Evolutionary conservation across 2,888 invertebrate species (phyloP).

Genomic region (Drosophila hamatofila): DNA sequence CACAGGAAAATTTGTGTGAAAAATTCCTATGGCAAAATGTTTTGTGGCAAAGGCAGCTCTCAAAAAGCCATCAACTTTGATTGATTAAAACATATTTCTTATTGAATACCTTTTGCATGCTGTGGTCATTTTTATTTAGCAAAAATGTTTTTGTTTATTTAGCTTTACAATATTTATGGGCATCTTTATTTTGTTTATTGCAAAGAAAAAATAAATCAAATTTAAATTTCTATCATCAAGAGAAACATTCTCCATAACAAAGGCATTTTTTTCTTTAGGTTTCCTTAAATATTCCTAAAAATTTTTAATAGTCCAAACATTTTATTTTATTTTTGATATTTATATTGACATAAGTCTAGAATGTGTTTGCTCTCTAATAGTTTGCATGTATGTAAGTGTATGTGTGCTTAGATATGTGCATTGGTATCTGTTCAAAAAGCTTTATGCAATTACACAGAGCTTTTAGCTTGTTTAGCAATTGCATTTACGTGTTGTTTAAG

Average conservation of each 20-base stretch:
- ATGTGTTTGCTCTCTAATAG: neutral
- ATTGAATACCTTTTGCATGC: neutral
- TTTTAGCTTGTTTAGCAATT: neutral
- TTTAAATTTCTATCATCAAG: neutral
- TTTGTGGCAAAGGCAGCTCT: neutral
- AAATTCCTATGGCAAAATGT: conserved; percentile 3
- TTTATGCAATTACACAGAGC: conserved; percentile 2
- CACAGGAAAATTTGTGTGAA: conserved; percentile 4
- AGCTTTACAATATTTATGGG: neutral
- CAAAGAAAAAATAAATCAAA: neutral
- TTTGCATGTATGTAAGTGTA: neutral
- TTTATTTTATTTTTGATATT: neutral
- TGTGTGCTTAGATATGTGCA: neutral
- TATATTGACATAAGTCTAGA: neutral
- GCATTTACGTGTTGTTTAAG: neutral
- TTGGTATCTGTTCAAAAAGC: neutral
- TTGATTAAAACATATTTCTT: conserved; percentile 12
- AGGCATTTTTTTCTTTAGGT: no score
- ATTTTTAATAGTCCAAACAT: neutral
- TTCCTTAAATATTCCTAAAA: neutral
- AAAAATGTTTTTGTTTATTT: neutral
- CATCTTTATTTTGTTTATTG: neutral
- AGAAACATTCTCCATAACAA: neutral
- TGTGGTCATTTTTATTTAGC: neutral
- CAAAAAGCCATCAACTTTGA: conserved; percentile 7